A percentile compares a stretch with the other conserved stretches of the same genome.
phyloP scores from a whole-genome alignment of 2,797 vertebrate species.

The Siniperca undulata region DNA sequence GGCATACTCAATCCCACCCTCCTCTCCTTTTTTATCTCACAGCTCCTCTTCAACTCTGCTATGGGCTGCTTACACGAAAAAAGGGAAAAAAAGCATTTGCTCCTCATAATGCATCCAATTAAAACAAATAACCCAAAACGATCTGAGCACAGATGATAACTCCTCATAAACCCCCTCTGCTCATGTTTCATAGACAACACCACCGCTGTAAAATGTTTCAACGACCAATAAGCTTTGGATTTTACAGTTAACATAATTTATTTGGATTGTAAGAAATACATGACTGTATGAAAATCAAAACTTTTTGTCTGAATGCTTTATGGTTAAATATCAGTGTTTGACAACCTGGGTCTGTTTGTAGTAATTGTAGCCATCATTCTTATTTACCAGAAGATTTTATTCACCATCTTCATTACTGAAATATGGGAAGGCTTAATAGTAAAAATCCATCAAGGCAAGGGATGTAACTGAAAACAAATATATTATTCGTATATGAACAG shows the following conservation, averaged over 20 bases:
- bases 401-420: background rate
- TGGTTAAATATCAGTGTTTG: background rate
- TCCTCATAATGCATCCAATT: conserved; percentile 34
- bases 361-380: background rate
- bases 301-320: background rate
- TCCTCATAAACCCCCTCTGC: background rate
- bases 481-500: background rate
- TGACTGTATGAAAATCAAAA: background rate
- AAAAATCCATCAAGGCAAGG: background rate
- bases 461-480: background rate
- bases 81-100: background rate
- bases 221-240: background rate
- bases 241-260: background rate
- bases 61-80: conserved; percentile 32
- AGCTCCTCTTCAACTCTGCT: conserved; percentile 55
- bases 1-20: conserved; percentile 68
- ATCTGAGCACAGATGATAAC: conserved; percentile 11
- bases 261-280: background rate
- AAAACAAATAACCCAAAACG: conserved; percentile 50
- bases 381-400: background rate
- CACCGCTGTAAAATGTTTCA: background rate
- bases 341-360: background rate
- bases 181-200: background rate
- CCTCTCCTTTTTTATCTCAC: conserved; percentile 62
- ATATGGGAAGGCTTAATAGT: background rate